A percentile compares a stretch with the other conserved stretches of the same genome.
These are phyloP conservation scores for Procambarus clarkii DNA, from an alignment of 1,140 invertebrate genomes.

Conservation along the genomic window DNA sequence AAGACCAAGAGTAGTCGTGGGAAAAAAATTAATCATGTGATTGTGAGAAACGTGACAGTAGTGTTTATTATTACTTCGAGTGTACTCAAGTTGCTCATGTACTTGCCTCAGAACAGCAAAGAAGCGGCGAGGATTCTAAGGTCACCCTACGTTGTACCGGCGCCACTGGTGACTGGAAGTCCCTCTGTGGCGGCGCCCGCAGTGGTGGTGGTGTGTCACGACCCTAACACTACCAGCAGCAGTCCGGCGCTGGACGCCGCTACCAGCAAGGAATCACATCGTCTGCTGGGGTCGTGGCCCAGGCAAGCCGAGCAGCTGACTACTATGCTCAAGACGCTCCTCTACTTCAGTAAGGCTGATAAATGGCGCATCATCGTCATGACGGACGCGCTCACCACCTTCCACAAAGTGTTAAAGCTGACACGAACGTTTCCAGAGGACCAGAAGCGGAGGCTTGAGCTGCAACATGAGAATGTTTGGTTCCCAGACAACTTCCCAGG, in stretches of 20 bases:
- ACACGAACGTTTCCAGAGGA: background rate
- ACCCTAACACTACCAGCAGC: background rate
- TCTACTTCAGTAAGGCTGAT: constrained; percentile 64
- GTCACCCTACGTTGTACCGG: background rate
- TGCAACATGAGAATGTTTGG: constrained; percentile 45
- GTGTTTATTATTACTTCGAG: background rate
- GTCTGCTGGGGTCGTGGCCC: constrained; percentile 18
- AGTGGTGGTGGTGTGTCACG: constrained; percentile 29
- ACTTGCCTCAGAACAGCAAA: background rate
- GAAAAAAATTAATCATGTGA: background rate
- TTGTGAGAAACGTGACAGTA: background rate
- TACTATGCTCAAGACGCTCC: constrained; percentile 44
- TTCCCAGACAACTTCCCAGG: constrained; percentile 17
- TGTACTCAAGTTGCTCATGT: background rate
- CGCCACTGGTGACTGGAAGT: constrained; percentile 3
- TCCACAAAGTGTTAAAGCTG: constrained; percentile 41
- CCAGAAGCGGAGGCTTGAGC: constrained; percentile 25
- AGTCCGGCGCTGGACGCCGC: background rate
- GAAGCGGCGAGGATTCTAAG: background rate
- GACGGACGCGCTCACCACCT: constrained; percentile 50
- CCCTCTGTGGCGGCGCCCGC: constrained; percentile 26
- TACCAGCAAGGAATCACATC: background rate
- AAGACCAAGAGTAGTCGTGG: too few species aligned
- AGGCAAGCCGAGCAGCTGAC: constrained; percentile 59
- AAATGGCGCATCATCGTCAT: constrained; percentile 55